Conservation (phyloP, 2,888 invertebrate genomes). For the Sycophila texana region DNA sequence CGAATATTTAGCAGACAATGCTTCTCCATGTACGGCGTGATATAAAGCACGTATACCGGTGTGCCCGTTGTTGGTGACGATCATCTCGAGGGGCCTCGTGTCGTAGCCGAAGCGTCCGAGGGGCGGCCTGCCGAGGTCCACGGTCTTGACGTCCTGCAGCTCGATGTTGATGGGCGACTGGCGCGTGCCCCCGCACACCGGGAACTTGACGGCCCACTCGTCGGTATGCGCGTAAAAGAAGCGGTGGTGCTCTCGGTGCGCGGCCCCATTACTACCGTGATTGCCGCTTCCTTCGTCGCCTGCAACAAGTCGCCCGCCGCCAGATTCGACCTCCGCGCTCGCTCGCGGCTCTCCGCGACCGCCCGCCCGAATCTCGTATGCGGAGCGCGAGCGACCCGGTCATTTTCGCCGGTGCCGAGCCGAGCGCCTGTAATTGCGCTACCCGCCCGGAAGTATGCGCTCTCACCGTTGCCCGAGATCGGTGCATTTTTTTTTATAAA, state of each 20-base stretch:
- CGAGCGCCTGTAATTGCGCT: no score
- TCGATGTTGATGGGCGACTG: slow-evolving; percentile 62
- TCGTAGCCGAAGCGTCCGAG: slow-evolving; percentile 41
- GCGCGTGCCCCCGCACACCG: slow-evolving; percentile 56
- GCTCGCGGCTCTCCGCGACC: neutral
- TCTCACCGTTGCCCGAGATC: no score
- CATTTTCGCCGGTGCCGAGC: no score
- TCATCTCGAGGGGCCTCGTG: slow-evolving; percentile 34
- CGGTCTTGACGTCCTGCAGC: slow-evolving; percentile 20
- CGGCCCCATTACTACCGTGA: slow-evolving; percentile 4
- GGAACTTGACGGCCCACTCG: slow-evolving; percentile 56
- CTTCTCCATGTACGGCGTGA: no score
- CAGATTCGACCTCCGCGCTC: slow-evolving; percentile 8
- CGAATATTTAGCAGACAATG: no score
- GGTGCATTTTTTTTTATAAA: neutral
- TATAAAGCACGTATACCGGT: slow-evolving; percentile 35
- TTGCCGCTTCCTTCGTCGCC: slow-evolving; percentile 31
- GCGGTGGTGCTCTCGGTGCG: slow-evolving; percentile 6
- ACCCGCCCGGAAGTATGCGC: no score
- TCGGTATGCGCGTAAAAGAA: slow-evolving; percentile 57
- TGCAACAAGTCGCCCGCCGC: slow-evolving; percentile 34
- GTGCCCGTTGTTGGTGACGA: slow-evolving; percentile 53
- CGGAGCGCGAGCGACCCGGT: neutral
- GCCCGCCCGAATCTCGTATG: neutral
- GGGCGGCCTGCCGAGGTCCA: slow-evolving; percentile 5